Evolutionary conservation across 2,888 invertebrate species (phyloP).

Genomic region (Scaptomyza parva): DNA sequence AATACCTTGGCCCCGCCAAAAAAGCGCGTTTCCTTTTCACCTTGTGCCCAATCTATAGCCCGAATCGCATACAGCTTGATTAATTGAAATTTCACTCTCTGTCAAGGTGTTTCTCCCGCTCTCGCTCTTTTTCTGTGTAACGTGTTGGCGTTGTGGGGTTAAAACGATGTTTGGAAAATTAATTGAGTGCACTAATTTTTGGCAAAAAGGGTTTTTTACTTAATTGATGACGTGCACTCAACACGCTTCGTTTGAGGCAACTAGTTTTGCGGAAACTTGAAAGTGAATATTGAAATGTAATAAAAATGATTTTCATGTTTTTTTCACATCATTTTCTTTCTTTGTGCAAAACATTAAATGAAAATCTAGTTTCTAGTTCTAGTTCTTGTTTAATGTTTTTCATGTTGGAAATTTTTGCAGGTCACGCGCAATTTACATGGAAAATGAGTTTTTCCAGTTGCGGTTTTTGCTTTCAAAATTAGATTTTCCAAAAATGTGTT

Average conservation of each 20-base stretch:
- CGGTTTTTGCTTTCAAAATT: constrained; percentile 31
- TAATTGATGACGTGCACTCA: constrained; percentile 65
- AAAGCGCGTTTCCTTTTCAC: constrained; percentile 42
- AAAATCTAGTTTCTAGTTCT: background rate
- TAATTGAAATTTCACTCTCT: constrained; percentile 78
- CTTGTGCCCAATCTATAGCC: constrained; percentile 35
- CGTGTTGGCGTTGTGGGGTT: constrained; percentile 28
- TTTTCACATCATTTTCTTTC: background rate
- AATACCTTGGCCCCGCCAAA: too few species aligned
- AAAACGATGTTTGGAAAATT: constrained; percentile 68
- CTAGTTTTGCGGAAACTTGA: constrained; percentile 31
- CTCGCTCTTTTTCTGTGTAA: constrained; percentile 14
- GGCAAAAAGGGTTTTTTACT: constrained; percentile 63
- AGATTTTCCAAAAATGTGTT: constrained; percentile 38
- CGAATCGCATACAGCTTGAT: constrained; percentile 57
- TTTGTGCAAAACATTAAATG: background rate
- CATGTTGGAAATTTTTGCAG: constrained; percentile 45
- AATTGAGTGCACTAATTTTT: constrained; percentile 79
- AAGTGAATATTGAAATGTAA: constrained; percentile 12
- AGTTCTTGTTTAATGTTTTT: constrained; percentile 4
- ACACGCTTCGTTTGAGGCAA: constrained; percentile 9
- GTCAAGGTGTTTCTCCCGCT: constrained; percentile 52
- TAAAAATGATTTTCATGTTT: constrained; percentile 13
- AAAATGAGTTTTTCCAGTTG: constrained; percentile 34
- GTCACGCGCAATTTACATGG: constrained; percentile 64